These are phyloP conservation scores for Alloplasta piceator DNA, from an alignment of 2,888 invertebrate species.

Conservation along the genomic window DNA sequence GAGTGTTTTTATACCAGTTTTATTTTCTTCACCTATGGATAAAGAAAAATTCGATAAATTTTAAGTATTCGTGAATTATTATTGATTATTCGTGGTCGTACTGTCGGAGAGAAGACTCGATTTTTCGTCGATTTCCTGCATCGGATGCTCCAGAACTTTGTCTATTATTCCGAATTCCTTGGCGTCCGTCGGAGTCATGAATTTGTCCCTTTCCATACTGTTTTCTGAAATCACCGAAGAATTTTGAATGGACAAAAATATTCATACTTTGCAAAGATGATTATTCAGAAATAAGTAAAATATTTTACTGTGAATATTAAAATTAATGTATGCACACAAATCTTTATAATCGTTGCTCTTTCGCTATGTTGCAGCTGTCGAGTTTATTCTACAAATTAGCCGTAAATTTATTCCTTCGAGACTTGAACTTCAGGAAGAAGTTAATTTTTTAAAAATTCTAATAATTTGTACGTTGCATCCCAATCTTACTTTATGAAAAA, in stretches of 20 bases:
- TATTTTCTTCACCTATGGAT: constrained; percentile 42
- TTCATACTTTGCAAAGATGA: too few relatives aligned
- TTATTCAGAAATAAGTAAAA: too few relatives aligned
- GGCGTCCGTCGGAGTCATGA: constrained; percentile 96
- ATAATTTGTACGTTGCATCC: too few relatives aligned
- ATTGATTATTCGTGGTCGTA: constrained; percentile 42
- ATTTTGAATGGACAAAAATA: too few relatives aligned
- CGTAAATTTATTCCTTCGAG: too few relatives aligned
- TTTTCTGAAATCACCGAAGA: constrained; percentile 84
- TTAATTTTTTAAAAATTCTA: not conserved
- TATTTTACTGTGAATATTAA: not conserved
- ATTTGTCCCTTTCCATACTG: constrained; percentile 97
- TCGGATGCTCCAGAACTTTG: constrained; percentile 93
- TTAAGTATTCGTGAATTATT: constrained; percentile 25
- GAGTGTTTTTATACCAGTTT: constrained; percentile 35
- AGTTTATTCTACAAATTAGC: too few relatives aligned
- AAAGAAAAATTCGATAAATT: constrained; percentile 22
- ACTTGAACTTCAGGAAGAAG: too few relatives aligned
- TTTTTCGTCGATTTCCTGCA: constrained; percentile 75
- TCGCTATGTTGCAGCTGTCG: too few relatives aligned
- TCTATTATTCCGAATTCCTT: constrained; percentile 97
- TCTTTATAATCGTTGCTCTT: too few relatives aligned
- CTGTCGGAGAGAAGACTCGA: constrained; percentile 47
- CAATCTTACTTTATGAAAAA: too few relatives aligned
- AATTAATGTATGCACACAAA: too few relatives aligned